Conservation (phyloP, 2,888 invertebrate genomes). For the Chrysomela aeneicollis region DNA sequence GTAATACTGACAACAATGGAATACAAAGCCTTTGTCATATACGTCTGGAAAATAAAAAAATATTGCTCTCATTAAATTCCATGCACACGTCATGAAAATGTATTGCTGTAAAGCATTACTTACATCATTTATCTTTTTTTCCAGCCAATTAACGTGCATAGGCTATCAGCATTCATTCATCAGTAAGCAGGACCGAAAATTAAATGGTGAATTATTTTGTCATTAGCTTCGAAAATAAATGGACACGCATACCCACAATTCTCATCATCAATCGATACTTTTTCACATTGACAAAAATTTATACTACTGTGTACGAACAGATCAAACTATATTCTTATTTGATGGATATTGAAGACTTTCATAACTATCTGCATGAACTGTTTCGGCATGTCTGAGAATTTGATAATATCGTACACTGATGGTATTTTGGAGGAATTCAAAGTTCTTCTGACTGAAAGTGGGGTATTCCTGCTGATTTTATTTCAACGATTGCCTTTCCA, state of each 20-base stretch:
- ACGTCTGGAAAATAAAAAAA: slow-evolving; percentile 25
- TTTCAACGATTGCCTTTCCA: no score
- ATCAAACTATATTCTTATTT: no score
- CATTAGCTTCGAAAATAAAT: neutral
- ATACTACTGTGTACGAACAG: no score
- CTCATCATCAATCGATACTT: neutral
- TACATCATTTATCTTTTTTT: neutral
- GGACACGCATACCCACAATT: neutral
- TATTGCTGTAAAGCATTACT: neutral
- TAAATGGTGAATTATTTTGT: neutral
- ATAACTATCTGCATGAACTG: no score
- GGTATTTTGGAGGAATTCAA: no score
- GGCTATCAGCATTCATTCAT: neutral
- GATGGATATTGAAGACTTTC: no score
- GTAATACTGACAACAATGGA: slow-evolving; percentile 29
- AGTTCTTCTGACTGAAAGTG: no score
- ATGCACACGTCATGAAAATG: slow-evolving; percentile 18
- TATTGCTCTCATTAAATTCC: slow-evolving; percentile 19
- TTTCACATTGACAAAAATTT: no score
- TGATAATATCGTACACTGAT: no score
- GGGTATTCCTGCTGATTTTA: no score
- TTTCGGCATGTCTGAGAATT: no score
- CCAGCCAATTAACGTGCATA: neutral
- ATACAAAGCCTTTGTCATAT: slow-evolving; percentile 26
- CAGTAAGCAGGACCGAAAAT: neutral